Base-by-base conservation (phyloP, 2,113 vertebrate genomes). In the Pavo muticus region DNA sequence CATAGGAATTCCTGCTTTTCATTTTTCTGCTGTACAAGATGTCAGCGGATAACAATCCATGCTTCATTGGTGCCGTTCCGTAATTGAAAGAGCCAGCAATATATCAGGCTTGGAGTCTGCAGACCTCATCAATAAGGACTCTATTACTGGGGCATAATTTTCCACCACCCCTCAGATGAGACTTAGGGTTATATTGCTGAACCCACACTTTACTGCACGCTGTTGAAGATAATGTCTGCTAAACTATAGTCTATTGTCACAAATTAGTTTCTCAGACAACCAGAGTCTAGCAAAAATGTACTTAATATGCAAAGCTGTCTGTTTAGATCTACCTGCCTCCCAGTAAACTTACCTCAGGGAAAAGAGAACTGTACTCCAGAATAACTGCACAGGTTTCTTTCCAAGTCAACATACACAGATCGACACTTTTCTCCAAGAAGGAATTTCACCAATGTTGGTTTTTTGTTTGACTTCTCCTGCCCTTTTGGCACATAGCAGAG, bases 1-100 rank as follows among this genome's bases (percentile, higher is more conserved):
- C 93, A 73, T 8, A 63, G 91, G 95, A 92, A 95, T 94, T 91
- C 92, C 81, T 14, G 89, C 87, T 92, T 96, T 94, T 92, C 92
- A 93, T 93, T 96, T 96, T 91, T 92, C 92, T 91, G 74, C 94
- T 54, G 48, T 92, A 92, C 96, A 76, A 96, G 92, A 94, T 96
- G 95, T 91, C 95, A 95, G 94, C 87, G 88, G 91, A 93, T 95
- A 96, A 94, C 86, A 96, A 88, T 92, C 96, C 92, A 91, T 97
- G 95, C 95, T 95, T 92, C 94, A 65, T 61, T 92, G 95, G 77
- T 92, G 92, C 81, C 5, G 23, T 94, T 91, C 91, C 81, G 27
- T 94, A 97, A 96, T 92, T 96, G 94, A 95, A 97, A 92, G 92
- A 91, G 94, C 92, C 89, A 76, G 91, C 91, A 80, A 92, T 94